A percentile compares a stretch with the other conserved stretches of the same genome.
Evolutionary conservation across 2,888 invertebrate genomes (phyloP).

Genomic region (Microplitis manilae): DNA sequence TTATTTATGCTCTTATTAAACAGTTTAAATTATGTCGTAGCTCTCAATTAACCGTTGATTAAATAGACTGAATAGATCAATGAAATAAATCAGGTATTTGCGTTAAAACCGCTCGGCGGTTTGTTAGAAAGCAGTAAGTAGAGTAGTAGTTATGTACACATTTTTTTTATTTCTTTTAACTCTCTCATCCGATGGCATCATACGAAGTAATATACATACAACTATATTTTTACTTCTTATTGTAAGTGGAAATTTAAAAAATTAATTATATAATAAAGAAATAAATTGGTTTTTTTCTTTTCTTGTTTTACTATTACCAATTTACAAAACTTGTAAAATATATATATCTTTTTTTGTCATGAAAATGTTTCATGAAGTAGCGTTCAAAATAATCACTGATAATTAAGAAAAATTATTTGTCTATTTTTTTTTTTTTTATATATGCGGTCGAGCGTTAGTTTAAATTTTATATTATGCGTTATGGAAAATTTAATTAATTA

Average conservation of each 20-base stretch:
- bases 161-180: conserved; percentile 51
- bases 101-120: conserved; percentile 64
- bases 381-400: conserved; percentile 8
- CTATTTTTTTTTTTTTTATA: background rate
- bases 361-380: background rate
- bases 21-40: conserved; percentile 37
- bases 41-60: conserved; percentile 23
- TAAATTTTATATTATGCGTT: conserved; percentile 53
- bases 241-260: conserved; percentile 52
- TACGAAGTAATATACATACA: conserved; percentile 50
- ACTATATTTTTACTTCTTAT: conserved; percentile 48
- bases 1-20: conserved; percentile 47
- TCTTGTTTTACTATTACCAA: conserved; percentile 16
- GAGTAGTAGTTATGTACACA: conserved; percentile 63
- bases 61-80: conserved; percentile 2
- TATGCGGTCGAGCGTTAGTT: conserved; percentile 42
- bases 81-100: conserved; percentile 42
- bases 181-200: conserved; percentile 62
- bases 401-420: conserved; percentile 11
- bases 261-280: conserved; percentile 38
- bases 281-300: conserved; percentile 43
- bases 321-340: background rate
- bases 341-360: conserved; percentile 5
- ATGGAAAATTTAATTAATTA: conserved; percentile 35
- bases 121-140: conserved; percentile 62